A percentile compares a stretch with the other conserved stretches of the same genome.
These are phyloP conservation scores for Sciaenops ocellatus DNA, from an alignment of 2,797 vertebrate species.

Conservation along the genomic window DNA sequence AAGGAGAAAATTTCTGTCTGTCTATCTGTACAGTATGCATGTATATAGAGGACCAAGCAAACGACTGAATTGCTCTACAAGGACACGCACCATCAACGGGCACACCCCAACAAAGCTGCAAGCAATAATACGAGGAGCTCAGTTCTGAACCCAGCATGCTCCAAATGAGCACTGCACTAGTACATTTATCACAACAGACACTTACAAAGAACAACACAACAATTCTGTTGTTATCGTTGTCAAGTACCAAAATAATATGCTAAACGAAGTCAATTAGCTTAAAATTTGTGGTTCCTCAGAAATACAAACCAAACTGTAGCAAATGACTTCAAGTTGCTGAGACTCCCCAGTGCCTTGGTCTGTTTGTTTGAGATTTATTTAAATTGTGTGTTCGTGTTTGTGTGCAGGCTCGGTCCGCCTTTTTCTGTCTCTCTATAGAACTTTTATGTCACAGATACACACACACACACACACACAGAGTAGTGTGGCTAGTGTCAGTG, in stretches of 20 bases:
- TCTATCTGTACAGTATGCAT: no score
- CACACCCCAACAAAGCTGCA: no score
- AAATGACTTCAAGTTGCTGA: not conserved
- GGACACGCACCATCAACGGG: no score
- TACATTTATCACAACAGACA: not conserved
- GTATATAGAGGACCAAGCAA: no score
- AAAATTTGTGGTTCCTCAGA: not conserved
- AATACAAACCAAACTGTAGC: no score
- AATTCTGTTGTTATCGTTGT: no score
- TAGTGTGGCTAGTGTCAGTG: conserved; percentile 43
- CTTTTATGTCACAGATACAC: not conserved
- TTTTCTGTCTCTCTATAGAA: not conserved
- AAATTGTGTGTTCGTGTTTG: not conserved
- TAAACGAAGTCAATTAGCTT: not conserved
- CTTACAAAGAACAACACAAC: not conserved
- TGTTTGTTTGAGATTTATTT: not conserved
- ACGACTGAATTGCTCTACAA: no score
- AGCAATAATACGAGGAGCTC: no score
- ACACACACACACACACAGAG: not conserved
- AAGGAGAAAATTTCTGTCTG: no score
- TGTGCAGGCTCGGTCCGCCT: not conserved
- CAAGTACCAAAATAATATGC: not conserved
- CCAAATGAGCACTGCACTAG: no score
- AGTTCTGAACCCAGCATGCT: no score
- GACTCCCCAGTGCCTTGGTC: not conserved